phyloP scores from a whole-genome alignment of 2,888 invertebrate genomes.

The Dynastes hyllus region DNA sequence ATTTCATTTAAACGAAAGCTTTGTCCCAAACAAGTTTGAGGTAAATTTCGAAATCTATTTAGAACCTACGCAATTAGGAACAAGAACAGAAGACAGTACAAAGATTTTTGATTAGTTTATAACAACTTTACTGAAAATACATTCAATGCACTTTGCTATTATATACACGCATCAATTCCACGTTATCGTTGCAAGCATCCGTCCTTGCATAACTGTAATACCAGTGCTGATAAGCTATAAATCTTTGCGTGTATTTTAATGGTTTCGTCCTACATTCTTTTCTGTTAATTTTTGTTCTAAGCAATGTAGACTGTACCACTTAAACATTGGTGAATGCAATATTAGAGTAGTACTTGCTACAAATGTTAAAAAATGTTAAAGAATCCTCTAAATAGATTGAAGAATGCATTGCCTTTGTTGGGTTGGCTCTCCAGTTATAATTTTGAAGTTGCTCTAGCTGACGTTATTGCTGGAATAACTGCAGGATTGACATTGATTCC shows the following conservation, averaged over 20 bases:
- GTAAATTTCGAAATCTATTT: no score
- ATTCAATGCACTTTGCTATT: no score
- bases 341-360: background rate
- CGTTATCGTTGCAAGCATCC: background rate
- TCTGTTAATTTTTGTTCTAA: background rate
- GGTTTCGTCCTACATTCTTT: background rate
- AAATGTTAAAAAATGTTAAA: slow-evolving; percentile 21
- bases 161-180: no score
- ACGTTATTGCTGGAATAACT: slow-evolving; percentile 92
- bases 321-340: background rate
- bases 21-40: no score
- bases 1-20: no score
- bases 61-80: no score
- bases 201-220: slow-evolving; percentile 18
- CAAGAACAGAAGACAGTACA: no score
- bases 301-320: background rate
- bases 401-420: slow-evolving; percentile 69
- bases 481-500: slow-evolving; percentile 95
- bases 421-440: slow-evolving; percentile 86
- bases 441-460: slow-evolving; percentile 84
- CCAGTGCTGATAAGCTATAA: slow-evolving; percentile 4
- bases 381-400: slow-evolving; percentile 36
- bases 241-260: background rate
- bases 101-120: no score
- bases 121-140: no score